Base-by-base conservation (phyloP, 2,888 invertebrate species). In the Pharmacophagus antenor region DNA sequence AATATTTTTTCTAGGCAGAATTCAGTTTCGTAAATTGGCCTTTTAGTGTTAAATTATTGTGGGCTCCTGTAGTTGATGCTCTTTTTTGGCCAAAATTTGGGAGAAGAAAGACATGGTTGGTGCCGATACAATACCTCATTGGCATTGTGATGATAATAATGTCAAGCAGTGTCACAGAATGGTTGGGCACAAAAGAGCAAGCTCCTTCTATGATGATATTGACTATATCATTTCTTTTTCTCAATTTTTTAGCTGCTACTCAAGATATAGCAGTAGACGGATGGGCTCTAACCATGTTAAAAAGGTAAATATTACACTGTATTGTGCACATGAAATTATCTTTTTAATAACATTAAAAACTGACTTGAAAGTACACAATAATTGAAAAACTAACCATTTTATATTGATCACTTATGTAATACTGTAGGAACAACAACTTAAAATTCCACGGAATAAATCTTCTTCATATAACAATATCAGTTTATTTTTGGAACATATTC, bases 241-340 rank as follows among this genome's bases (percentile, higher is more conserved):
- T 99, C 2, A 99, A 99, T 77, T 98, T 99, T 76, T 91, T 99
- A 71, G 99, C 99, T 5, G 99, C 99, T 2, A 99, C 99, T 1
- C 99, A 99, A 90, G 99, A 99, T 83, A 99, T 99, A 74, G 99
- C 98, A 17, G 99, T 99, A 0, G 99, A 99, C 90, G 99, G 99
- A 21, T 99, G 99, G 99, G 99, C 99, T 0, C 91, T 99, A 12
- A 99, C 99, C 0, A 99, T 99, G 98, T 91, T 99, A 1, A 96
- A 97, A 75, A 95, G 97, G 94, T 97, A 18, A 37, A 46, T 2
- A 31, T 52, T 50, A n/a, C n/a, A n/a, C n/a, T n/a, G n/a, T n/a
- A n/a, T n/a, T n/a, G n/a, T n/a, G n/a, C 52, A 27, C 2, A 58
- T 23, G 37, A 18, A 21, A 31, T 42, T 17, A 17, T 7, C 2